Percentiles rank a stretch among this genome's conserved stretches.
Evolutionary conservation across 2,113 vertebrate species (phyloP).

Genomic region (Patagioenas fasciata): DNA sequence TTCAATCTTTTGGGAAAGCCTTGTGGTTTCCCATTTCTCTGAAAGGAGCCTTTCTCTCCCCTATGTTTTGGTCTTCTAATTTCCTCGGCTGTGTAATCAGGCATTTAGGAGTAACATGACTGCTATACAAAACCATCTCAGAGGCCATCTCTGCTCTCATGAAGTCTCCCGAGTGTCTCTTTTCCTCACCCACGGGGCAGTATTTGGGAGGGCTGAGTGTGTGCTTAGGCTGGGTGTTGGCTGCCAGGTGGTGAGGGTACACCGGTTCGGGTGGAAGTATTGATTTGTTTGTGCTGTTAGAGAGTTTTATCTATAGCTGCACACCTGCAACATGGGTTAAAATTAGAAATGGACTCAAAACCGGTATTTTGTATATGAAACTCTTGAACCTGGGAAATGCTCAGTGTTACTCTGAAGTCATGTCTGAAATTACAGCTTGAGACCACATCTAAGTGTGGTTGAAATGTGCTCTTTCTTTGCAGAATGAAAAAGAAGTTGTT

Average conservation of each 20-base stretch:
- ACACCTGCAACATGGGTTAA: conserved; percentile 6
- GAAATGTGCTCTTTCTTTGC: neutral
- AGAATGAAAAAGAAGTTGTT: neutral
- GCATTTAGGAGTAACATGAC: neutral
- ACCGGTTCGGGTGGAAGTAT: neutral
- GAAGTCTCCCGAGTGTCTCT: neutral
- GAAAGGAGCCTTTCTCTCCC: neutral
- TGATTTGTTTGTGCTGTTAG: neutral
- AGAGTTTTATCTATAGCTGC: neutral
- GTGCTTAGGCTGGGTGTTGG: neutral
- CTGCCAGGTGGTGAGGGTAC: neutral
- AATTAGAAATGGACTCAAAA: conserved; percentile 36
- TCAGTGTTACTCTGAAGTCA: neutral
- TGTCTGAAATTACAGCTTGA: neutral
- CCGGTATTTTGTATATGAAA: neutral
- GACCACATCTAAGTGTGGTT: neutral
- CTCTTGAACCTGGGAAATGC: neutral
- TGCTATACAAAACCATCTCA: neutral
- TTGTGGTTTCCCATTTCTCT: neutral
- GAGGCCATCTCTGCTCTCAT: neutral
- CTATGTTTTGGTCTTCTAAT: neutral
- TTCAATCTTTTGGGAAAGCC: neutral
- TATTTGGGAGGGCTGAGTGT: neutral
- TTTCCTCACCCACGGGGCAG: neutral
- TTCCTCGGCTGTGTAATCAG: neutral